Evolutionary conservation across 2,113 vertebrate genomes (phyloP).

Genomic region (Atlantisia rogersi): DNA sequence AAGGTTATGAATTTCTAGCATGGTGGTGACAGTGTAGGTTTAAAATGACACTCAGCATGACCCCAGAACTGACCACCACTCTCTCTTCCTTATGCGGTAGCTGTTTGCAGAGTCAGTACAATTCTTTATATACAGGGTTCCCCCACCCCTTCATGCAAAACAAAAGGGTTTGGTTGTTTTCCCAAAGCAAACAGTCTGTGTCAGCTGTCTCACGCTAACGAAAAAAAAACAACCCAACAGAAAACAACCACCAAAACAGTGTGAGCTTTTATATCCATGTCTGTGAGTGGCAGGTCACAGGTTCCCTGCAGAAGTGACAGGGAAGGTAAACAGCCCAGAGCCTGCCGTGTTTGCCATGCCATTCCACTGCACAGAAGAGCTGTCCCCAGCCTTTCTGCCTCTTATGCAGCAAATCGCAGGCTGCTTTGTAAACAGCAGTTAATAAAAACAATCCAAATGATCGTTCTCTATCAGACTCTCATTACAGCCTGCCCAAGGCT

Average conservation of each 20-base stretch:
- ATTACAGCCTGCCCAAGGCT: not conserved
- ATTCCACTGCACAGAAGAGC: conserved; percentile 32
- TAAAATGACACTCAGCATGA: not conserved
- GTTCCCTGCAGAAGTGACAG: not conserved
- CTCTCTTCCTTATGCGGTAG: not conserved
- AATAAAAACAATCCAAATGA: not conserved
- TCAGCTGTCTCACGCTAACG: conserved; percentile 45
- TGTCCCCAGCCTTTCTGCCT: not conserved
- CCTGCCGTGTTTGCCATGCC: not conserved
- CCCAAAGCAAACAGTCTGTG: conserved; percentile 55
- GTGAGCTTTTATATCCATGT: not conserved
- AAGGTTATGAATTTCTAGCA: not conserved
- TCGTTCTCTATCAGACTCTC: not conserved
- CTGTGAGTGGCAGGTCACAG: conserved; percentile 51
- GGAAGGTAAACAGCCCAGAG: conserved; percentile 56
- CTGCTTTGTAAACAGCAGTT: conserved; percentile 7
- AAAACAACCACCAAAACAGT: not conserved
- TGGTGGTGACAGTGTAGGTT: not conserved
- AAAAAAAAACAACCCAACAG: not conserved
- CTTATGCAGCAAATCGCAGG: not conserved
- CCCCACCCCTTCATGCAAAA: conserved; percentile 18
- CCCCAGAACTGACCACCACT: not conserved
- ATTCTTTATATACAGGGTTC: conserved; percentile 24
- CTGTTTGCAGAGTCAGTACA: conserved; percentile 60
- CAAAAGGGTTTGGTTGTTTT: conserved; percentile 62